phyloP scores from a whole-genome alignment of 2,888 invertebrate species.

The Apamea monoglypha region DNA sequence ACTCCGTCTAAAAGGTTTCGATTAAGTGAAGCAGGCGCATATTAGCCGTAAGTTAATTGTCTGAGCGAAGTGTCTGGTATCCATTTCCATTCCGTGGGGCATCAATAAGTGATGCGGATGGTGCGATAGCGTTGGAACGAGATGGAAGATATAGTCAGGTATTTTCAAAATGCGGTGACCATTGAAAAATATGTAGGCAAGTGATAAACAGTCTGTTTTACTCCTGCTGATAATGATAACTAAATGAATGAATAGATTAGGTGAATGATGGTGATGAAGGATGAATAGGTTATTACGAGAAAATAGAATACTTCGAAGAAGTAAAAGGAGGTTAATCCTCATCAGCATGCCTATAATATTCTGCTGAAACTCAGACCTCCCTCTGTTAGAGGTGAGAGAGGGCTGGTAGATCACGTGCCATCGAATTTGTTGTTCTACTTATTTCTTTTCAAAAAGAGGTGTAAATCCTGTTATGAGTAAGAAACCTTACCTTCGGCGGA shows the following conservation, averaged over 20 bases:
- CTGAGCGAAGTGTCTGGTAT: constrained; percentile 14
- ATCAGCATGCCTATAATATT: background rate
- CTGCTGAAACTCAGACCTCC: no score
- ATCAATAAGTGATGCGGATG: constrained; percentile 38
- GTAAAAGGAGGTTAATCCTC: background rate
- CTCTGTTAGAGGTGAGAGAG: background rate
- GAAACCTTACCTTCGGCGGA: constrained; percentile 93
- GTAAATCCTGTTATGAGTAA: background rate
- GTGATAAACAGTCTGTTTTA: background rate
- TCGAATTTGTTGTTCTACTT: background rate
- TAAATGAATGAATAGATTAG: no score
- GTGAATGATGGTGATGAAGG: no score
- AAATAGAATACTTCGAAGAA: background rate
- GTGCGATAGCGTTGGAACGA: background rate
- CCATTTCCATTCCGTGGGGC: constrained; percentile 30
- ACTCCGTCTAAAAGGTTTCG: constrained; percentile 41
- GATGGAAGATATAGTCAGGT: background rate
- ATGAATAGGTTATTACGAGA: no score
- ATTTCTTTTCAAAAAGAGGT: background rate
- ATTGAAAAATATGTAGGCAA: background rate
- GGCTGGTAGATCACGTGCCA: background rate
- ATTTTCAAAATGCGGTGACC: constrained; percentile 4
- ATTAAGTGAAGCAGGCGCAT: constrained; percentile 29
- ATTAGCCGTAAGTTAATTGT: constrained; percentile 35
- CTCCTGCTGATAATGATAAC: no score